These are phyloP conservation scores for Tetragnatha versicolor DNA, from an alignment of 1,140 invertebrate species.

Conservation along the genomic window DNA sequence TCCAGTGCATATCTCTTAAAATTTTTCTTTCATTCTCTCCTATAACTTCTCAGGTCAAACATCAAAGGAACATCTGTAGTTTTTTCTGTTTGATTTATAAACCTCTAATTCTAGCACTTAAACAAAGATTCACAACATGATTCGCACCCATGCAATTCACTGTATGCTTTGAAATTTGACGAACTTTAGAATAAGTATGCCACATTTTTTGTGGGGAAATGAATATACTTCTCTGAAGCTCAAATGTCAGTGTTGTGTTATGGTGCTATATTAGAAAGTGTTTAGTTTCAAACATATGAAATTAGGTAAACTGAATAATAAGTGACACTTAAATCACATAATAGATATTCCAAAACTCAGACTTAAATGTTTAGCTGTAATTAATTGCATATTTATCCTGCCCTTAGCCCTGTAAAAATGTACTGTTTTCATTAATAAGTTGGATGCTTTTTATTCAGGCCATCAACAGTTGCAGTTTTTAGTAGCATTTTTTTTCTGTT, in stretches of 20 bases:
- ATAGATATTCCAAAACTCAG: background rate
- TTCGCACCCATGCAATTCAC: constrained; percentile 2
- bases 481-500: constrained; percentile 2
- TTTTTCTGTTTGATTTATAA: too few relatives aligned
- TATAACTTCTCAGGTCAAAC: too few relatives aligned
- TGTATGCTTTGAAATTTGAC: constrained; percentile 35
- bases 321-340: background rate
- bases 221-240: constrained; percentile 27
- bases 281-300: constrained; percentile 14
- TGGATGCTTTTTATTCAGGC: background rate
- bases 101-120: too few relatives aligned
- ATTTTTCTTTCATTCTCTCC: too few relatives aligned
- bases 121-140: too few relatives aligned
- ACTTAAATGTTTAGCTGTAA: constrained; percentile 24
- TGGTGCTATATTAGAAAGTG: constrained; percentile 39
- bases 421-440: constrained; percentile 1
- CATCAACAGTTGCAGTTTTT: constrained; percentile 10
- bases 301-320: constrained; percentile 4
- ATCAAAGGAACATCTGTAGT: too few relatives aligned
- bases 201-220: constrained; percentile 12
- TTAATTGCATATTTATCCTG: constrained; percentile 51
- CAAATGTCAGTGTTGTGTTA: constrained; percentile 44
- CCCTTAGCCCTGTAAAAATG: constrained; percentile 18
- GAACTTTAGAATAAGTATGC: constrained; percentile 26
- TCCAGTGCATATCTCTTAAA: too few relatives aligned